These are phyloP conservation scores for Rhyacophila evoluta DNA, from an alignment of 2,888 invertebrate species.

Conservation along the genomic window DNA sequence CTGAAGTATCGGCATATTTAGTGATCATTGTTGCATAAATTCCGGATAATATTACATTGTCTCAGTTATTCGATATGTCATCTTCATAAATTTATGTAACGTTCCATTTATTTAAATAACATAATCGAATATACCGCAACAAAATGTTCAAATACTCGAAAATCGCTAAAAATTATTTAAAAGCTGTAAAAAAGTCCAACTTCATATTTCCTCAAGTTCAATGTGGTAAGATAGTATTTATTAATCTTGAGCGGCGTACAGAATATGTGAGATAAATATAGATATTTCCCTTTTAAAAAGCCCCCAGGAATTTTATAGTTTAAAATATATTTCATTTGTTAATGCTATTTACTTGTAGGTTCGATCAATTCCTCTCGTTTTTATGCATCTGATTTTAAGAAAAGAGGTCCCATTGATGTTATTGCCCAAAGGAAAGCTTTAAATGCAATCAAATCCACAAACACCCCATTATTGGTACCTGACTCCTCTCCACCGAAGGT, in stretches of 20 bases:
- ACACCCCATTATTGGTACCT: conserved; percentile 10
- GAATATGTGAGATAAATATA: no score
- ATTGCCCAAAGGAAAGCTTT: neutral
- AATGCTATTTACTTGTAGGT: neutral
- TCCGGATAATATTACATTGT: neutral
- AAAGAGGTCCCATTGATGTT: conserved; percentile 33
- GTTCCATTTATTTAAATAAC: neutral
- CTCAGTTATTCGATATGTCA: neutral
- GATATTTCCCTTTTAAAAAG: neutral
- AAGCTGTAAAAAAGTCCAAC: conserved; percentile 3
- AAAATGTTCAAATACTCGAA: conserved; percentile 34
- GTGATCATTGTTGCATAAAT: neutral
- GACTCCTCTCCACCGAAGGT: conserved; percentile 36
- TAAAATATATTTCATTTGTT: neutral
- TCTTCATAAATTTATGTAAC: neutral
- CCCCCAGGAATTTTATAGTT: neutral
- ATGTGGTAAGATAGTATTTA: conserved; percentile 8
- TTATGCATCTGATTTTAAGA: conserved; percentile 30
- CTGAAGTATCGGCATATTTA: neutral
- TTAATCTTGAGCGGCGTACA: no score
- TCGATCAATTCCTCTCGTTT: neutral
- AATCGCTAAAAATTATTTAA: conserved; percentile 31
- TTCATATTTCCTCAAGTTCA: neutral
- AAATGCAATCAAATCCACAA: neutral
- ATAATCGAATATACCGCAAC: neutral